These are phyloP conservation scores for Phortica magna DNA, from an alignment of 2,888 invertebrate species.

Conservation along the genomic window DNA sequence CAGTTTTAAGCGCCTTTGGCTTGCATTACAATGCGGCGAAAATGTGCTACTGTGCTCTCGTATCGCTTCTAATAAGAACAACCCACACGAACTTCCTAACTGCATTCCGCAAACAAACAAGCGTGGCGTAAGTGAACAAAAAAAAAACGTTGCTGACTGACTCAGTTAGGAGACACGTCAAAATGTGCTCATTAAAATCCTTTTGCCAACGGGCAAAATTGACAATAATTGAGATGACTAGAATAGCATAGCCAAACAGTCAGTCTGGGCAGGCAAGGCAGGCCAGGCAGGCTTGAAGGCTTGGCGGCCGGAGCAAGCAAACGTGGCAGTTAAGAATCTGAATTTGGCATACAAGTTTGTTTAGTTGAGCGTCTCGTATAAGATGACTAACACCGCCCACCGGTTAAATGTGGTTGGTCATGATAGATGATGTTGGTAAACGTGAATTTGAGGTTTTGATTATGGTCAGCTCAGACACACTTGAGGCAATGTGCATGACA, in stretches of 20 bases:
- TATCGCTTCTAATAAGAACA: background rate
- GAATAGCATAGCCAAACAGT: background rate
- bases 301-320: too few species aligned
- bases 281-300: background rate
- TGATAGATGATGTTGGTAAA: conserved; percentile 6
- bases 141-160: background rate
- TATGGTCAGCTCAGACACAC: background rate
- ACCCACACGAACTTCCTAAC: background rate
- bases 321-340: too few species aligned
- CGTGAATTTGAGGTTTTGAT: conserved; percentile 5
- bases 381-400: conserved; percentile 14
- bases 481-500: background rate
- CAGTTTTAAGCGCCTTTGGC: too few species aligned
- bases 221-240: background rate
- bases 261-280: background rate
- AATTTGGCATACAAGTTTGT: background rate
- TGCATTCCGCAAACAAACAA: conserved; percentile 34
- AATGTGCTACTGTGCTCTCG: background rate
- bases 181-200: conserved; percentile 50
- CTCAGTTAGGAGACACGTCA: conserved; percentile 21
- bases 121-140: background rate
- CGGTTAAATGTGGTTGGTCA: background rate
- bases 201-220: conserved; percentile 28
- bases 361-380: background rate
- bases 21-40: background rate